Conservation (phyloP, 2,888 invertebrate genomes). For the Ectemnius cavifrons region DNA sequence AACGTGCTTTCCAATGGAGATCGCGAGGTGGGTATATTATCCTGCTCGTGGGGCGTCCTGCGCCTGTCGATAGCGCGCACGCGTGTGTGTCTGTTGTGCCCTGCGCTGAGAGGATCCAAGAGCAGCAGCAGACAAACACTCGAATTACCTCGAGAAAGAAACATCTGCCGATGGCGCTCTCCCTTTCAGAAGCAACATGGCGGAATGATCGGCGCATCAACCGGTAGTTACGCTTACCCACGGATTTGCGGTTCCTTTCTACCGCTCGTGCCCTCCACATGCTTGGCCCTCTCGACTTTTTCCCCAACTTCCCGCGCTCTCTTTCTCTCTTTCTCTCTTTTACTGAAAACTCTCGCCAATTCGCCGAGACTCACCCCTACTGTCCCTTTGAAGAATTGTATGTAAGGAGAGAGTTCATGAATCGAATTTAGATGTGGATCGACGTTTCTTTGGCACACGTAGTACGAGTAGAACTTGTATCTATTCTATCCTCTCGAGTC, state of each 20-base stretch:
- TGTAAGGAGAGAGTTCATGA: background rate
- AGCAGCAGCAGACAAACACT: slow-evolving; percentile 59
- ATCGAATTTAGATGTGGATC: background rate
- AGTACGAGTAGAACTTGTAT: background rate
- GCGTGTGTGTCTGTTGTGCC: background rate
- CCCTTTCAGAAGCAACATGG: slow-evolving; percentile 75
- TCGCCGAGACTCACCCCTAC: background rate
- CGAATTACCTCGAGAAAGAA: slow-evolving; percentile 65
- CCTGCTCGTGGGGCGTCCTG: slow-evolving; percentile 29
- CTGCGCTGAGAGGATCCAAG: slow-evolving; percentile 32
- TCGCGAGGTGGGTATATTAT: slow-evolving; percentile 36
- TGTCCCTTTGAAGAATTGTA: background rate
- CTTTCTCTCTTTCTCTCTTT: background rate
- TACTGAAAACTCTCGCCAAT: background rate
- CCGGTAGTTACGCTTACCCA: slow-evolving; percentile 75
- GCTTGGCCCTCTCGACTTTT: slow-evolving; percentile 34
- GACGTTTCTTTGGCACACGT: background rate
- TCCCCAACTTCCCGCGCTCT: slow-evolving; percentile 19
- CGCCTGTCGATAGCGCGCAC: slow-evolving; percentile 14
- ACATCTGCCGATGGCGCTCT: slow-evolving; percentile 72
- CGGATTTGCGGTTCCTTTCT: slow-evolving; percentile 77
- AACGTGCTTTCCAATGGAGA: slow-evolving; percentile 50
- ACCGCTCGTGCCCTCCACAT: slow-evolving; percentile 24
- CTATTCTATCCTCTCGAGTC: background rate
- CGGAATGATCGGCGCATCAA: slow-evolving; percentile 77